These are phyloP conservation scores for Sycobia sp. DNA, from an alignment of 1,140 invertebrate species.

Conservation along the genomic window DNA sequence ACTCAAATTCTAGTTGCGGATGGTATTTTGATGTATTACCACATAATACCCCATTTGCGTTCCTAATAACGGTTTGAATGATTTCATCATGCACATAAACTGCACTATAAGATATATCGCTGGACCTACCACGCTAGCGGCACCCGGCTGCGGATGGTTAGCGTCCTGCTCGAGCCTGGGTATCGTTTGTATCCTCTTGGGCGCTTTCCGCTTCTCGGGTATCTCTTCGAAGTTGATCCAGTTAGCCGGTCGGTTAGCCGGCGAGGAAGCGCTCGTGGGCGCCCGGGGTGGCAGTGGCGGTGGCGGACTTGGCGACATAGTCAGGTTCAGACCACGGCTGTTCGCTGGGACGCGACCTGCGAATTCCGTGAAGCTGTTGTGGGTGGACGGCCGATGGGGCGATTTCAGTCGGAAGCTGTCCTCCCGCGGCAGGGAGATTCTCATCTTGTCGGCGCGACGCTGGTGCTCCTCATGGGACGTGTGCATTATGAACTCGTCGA, in stretches of 20 bases:
- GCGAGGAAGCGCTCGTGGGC: constrained; percentile 31
- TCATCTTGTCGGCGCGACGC: constrained; percentile 66
- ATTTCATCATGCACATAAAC: no score
- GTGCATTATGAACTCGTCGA: constrained; percentile 74
- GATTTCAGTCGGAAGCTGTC: constrained; percentile 61
- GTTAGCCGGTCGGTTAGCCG: constrained; percentile 54
- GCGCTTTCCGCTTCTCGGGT: constrained; percentile 76
- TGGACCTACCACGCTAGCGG: constrained; percentile 14
- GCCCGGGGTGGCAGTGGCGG: constrained; percentile 63
- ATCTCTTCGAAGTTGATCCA: constrained; percentile 89
- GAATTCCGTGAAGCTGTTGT: constrained; percentile 56
- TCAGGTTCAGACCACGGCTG: neutral
- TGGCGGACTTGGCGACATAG: constrained; percentile 54
- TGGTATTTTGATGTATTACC: no score
- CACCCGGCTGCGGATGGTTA: constrained; percentile 21
- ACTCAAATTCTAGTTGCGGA: no score
- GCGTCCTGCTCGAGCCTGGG: constrained; percentile 61
- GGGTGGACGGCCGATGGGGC: constrained; percentile 44
- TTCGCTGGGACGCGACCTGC: constrained; percentile 46
- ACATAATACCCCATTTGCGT: no score
- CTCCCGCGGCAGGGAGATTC: constrained; percentile 72
- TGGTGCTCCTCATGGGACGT: constrained; percentile 53
- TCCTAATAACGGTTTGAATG: no score
- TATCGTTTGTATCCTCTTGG: constrained; percentile 80
- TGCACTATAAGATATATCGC: no score